A percentile compares a stretch with the other conserved stretches of the same genome.
Conservation (phyloP, 1,140 invertebrate genomes). For the Antheraea mylitta region DNA sequence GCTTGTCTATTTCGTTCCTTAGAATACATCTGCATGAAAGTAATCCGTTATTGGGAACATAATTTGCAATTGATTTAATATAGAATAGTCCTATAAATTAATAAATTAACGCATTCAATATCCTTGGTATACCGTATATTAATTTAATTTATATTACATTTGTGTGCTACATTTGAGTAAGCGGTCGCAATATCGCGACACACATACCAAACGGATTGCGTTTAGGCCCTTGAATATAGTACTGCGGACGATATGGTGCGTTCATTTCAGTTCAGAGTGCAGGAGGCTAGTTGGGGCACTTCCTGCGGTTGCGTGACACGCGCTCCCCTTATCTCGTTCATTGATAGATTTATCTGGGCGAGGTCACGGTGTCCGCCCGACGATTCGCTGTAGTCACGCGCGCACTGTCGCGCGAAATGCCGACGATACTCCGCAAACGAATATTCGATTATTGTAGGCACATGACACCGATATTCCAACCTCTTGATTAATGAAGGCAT, state of each 20-base stretch:
- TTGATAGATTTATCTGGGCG: constrained; percentile 73
- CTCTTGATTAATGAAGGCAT: too few relatives aligned
- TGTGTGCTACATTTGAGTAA: background rate
- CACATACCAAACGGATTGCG: constrained; percentile 11
- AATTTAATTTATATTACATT: background rate
- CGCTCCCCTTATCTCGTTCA: constrained; percentile 63
- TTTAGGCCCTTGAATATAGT: background rate
- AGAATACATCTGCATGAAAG: too few relatives aligned
- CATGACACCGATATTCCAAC: background rate
- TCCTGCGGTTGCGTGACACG: constrained; percentile 62
- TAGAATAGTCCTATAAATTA: background rate
- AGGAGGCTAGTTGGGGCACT: constrained; percentile 43
- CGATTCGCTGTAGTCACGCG: constrained; percentile 25
- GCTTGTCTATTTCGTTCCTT: too few relatives aligned
- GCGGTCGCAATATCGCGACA: constrained; percentile 8
- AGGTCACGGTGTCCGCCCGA: constrained; percentile 54
- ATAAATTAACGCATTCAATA: too few relatives aligned
- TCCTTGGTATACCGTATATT: background rate
- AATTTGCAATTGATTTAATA: too few relatives aligned
- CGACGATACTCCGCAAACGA: constrained; percentile 1
- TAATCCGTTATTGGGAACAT: too few relatives aligned
- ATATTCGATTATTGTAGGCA: background rate
- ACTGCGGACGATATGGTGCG: constrained; percentile 2
- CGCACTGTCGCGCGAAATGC: constrained; percentile 22
- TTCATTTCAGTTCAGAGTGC: constrained; percentile 38